A percentile compares a stretch with the other conserved stretches of the same genome.
Evolutionary conservation across 2,797 vertebrate genomes (phyloP).

Genomic region (Emys orbicularis): DNA sequence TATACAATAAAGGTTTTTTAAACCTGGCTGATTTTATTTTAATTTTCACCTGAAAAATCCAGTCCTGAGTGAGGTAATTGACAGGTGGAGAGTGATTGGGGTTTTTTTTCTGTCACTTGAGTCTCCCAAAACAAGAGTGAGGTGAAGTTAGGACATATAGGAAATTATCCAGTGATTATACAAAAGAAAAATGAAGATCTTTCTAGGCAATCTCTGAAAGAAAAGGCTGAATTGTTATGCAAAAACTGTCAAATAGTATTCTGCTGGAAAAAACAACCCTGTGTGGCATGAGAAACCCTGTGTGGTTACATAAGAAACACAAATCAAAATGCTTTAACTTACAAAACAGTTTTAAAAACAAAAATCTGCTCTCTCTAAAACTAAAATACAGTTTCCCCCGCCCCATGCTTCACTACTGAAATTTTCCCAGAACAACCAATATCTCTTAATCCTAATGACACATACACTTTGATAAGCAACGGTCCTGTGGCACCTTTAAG

Average conservation of each 20-base stretch:
- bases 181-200: neutral
- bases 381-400: neutral
- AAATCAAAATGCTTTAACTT: neutral
- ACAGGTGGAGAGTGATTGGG: neutral
- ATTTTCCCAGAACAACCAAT: neutral
- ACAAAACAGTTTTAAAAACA: too few relatives aligned
- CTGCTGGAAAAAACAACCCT: neutral
- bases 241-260: neutral
- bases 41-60: neutral
- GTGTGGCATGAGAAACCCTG: neutral
- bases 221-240: neutral
- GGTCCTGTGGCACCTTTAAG: too few relatives aligned
- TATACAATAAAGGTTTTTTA: neutral
- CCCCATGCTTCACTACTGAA: neutral
- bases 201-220: neutral
- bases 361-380: neutral
- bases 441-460: neutral
- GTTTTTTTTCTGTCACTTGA: neutral
- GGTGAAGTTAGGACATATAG: neutral
- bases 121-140: neutral
- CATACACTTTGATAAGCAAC: neutral
- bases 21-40: neutral
- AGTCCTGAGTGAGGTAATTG: neutral
- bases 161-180: conserved; percentile 10
- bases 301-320: neutral